Evolutionary conservation across 2,888 invertebrate genomes (phyloP).

Genomic region (Stegophylla sp.): DNA sequence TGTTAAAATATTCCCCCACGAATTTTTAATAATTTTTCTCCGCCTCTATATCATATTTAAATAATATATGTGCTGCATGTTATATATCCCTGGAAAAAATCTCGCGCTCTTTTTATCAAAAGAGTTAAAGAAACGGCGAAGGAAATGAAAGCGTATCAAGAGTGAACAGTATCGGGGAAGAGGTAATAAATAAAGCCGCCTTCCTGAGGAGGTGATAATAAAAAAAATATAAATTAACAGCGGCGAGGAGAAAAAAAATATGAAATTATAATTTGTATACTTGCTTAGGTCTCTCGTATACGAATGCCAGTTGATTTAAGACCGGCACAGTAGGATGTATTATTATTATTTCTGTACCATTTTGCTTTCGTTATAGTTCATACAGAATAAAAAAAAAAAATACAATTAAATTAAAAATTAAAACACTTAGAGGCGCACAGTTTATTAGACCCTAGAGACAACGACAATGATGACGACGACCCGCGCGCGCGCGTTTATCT

Average conservation of each 20-base stretch:
- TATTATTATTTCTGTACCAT: conserved; percentile 47
- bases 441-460: conserved; percentile 50
- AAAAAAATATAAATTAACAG: conserved; percentile 62
- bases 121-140: conserved; percentile 55
- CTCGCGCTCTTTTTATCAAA: conserved; percentile 54
- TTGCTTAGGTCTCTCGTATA: conserved; percentile 5
- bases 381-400: conserved; percentile 19
- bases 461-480: conserved; percentile 45
- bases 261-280: conserved; percentile 49
- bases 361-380: conserved; percentile 45
- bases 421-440: conserved; percentile 36
- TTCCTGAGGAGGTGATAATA: conserved; percentile 62
- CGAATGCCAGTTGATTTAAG: conserved; percentile 51
- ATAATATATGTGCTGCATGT: conserved; percentile 7
- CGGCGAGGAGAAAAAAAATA: conserved; percentile 58
- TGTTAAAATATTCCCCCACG: conserved; percentile 57
- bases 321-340: conserved; percentile 22
- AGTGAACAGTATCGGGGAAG: conserved; percentile 59
- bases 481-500: conserved; percentile 46
- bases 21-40: conserved; percentile 56
- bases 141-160: conserved; percentile 60
- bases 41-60: background rate
- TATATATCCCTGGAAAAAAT: conserved; percentile 45
- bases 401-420: conserved; percentile 16
- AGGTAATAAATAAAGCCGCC: conserved; percentile 61